Base-by-base conservation (phyloP, 2,888 invertebrate genomes). In the Trachelus iudaicus region DNA sequence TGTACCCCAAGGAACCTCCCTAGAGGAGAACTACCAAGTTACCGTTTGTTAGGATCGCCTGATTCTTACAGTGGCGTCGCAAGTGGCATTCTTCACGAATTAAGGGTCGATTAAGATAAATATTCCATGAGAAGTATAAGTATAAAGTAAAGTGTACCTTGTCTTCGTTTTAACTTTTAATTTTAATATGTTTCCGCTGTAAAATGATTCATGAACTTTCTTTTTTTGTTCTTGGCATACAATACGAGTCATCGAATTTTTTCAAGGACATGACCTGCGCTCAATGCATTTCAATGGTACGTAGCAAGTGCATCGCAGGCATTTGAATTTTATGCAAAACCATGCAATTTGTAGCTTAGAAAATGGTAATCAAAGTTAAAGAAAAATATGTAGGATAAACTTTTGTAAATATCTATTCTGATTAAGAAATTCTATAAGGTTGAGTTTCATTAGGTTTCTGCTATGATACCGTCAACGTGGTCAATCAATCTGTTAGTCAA, bases 401-500 rank as follows among this genome's bases (percentile, higher is more conserved):
- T 40, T 6, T 15, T 40, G 6, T 40, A 40, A 40, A 23, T 40
- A 40, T 40, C 23, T 40, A 23, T 23, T 40, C 23, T 15, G 40
- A 40, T 23, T 40, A 23, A 40, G 23, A 40, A 40, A 40, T 23
- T 40, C 23, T 23, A 6, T 23, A 23, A 40, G 23, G 6, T 40
- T 40, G 40, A 40, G 40, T 40, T 40, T 40, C 40, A 15, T 37
- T 88, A n/a, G 85, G 82, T 74, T 88, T 87, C 79, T 89, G 89
- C 34, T 94, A 92, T 75, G 93, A 91, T 83, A 93, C 93, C 82
- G 93, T 92, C 84, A 94, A 92, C 84, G 93, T 93, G 87, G 93
- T 94, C 85, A 94, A 89, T 94, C 94, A 94, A 89, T 94, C 94
- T 94, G 85, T 93, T 93, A 85, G 93, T 92, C 75, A 93, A 93